Base-by-base conservation (phyloP, 2,888 invertebrate species). In the Pollenia griseotomentosa region DNA sequence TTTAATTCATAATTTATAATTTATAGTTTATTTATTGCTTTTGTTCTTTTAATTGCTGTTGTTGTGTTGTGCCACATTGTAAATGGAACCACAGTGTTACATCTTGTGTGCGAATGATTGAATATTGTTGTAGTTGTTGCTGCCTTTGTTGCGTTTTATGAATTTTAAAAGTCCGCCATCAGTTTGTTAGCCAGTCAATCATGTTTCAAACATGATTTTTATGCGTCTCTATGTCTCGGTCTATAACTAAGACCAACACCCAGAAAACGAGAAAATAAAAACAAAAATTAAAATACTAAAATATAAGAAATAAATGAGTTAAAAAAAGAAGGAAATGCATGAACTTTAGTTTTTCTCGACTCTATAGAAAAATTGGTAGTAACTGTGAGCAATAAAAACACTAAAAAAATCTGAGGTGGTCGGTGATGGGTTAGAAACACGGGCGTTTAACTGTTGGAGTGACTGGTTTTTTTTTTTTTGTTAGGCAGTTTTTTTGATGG, bases 121-220 rank as follows among this genome's bases (percentile, higher is more conserved):
- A 57, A 53, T 68, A 51, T 16, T 19, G 12, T 6, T 42, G 8
- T 55, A 40, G 66, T 16, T 51, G 53, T 51, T 16, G 14, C 23
- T 59, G 65, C 5, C 5, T 33, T 33, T 33, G 1, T 55, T 65
- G 55, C 14, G 46, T 51, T 70, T 81, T 81, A 65, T 73, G 73
- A 11, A 74, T 79, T 79, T 68, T 74, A 46, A 33, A 79, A 61
- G 57, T 44, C 44, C 65, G 71, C 65, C 85, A 70, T 77, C 65
- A 71, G 65, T 71, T 77, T 77, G 85, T 77, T 81, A 66, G 85
- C 73, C 82, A 82, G 73, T 85, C 81, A 82, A 78, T 78, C 82
- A 73, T 82, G 40, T 85, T 82, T 66, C n/a, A 77, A 73, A 68
- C 53, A 53, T 78, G 53, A 71, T 81, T 78, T 81, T 77, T 81